These are phyloP conservation scores for Macropus fuliginosus DNA, from an alignment of 2,797 vertebrate genomes.

Conservation along the genomic window DNA sequence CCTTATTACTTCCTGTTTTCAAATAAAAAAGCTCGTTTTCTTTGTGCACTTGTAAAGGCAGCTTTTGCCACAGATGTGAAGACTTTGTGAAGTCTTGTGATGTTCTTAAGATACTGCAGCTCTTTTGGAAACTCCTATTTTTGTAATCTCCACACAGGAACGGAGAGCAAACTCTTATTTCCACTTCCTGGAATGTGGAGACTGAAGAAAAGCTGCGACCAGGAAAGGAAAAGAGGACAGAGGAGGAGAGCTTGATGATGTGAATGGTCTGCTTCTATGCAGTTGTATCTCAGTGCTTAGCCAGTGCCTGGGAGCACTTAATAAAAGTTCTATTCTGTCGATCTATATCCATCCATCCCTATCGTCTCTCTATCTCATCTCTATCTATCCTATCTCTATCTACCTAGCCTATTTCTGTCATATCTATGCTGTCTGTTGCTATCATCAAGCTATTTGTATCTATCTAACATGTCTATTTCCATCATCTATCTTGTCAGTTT, in stretches of 20 bases:
- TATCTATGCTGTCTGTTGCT: too few relatives aligned
- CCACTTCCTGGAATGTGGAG: background rate
- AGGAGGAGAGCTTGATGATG: background rate
- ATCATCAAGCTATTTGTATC: too few relatives aligned
- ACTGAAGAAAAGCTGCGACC: background rate
- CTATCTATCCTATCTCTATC: too few relatives aligned
- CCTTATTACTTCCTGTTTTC: background rate
- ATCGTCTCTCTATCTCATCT: too few relatives aligned
- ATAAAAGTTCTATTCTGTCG: background rate
- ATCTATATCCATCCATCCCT: too few relatives aligned
- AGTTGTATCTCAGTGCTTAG: background rate
- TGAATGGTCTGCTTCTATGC: background rate
- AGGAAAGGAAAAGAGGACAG: background rate
- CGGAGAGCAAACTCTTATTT: background rate
- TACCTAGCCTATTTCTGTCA: too few relatives aligned
- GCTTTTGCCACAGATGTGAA: background rate
- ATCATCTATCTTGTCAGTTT: too few relatives aligned
- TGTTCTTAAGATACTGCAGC: background rate
- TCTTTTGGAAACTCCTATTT: background rate
- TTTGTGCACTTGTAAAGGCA: background rate
- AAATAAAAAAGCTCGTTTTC: background rate
- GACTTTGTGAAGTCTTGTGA: background rate
- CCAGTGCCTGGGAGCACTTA: background rate
- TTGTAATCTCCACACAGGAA: background rate
- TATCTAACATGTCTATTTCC: too few relatives aligned